phyloP scores from a whole-genome alignment of 1,140 invertebrate genomes.

The Drosophila sp. region DNA sequence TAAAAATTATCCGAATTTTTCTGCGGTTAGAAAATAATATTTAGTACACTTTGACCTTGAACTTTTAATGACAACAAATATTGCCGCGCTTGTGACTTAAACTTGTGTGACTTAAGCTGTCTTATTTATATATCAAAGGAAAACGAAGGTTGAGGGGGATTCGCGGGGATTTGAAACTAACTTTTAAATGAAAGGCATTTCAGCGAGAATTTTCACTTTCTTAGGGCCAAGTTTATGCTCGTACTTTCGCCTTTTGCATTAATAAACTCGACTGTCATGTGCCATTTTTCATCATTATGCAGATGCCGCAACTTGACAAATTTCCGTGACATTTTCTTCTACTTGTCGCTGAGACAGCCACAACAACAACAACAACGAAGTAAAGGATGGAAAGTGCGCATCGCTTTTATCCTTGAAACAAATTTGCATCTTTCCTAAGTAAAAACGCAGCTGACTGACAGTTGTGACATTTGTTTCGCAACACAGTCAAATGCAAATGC shows the following conservation, averaged over 20 bases:
- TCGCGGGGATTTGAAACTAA: too few species aligned
- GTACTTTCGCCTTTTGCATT: conserved; percentile 40
- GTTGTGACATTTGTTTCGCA: conserved; percentile 66
- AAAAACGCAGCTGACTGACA: conserved; percentile 61
- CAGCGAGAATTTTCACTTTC: conserved; percentile 55
- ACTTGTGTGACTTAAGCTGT: not conserved
- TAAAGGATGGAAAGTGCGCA: conserved; percentile 42
- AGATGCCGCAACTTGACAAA: conserved; percentile 68
- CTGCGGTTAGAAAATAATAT: too few species aligned
- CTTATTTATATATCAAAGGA: not conserved
- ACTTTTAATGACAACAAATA: not conserved
- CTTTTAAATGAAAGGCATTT: conserved; percentile 41
- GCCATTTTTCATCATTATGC: conserved; percentile 54
- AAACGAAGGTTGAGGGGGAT: too few species aligned
- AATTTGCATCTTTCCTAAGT: conserved; percentile 49
- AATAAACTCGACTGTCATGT: conserved; percentile 49
- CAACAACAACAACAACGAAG: conserved; percentile 9
- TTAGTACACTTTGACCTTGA: conserved; percentile 2
- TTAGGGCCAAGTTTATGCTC: conserved; percentile 18
- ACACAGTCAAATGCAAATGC: conserved; percentile 36
- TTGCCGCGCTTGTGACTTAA: not conserved
- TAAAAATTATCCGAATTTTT: too few species aligned
- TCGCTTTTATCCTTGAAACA: conserved; percentile 52
- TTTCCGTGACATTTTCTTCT: conserved; percentile 52
- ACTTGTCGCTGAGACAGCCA: conserved; percentile 20